Conservation (phyloP, 2,113 vertebrate species). For the Bungarus multicinctus region DNA sequence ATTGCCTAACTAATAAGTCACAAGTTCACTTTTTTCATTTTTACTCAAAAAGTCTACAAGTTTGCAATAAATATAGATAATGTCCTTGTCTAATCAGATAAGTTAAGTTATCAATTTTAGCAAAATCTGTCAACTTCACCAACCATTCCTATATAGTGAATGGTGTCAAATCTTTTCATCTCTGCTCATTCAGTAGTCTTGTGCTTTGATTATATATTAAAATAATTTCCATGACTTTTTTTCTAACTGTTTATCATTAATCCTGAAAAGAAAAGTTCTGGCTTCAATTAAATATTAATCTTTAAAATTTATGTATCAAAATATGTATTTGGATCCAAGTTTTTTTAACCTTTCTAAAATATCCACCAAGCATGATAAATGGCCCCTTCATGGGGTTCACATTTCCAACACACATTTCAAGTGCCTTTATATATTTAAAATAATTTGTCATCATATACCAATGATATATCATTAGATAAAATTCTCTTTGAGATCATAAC, state of each 20-base stretch:
- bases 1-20: background rate
- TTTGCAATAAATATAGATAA: background rate
- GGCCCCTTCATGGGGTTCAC: background rate
- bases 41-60: background rate
- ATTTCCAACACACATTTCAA: background rate
- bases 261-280: background rate
- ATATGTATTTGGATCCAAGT: background rate
- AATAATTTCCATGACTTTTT: background rate
- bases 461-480: background rate
- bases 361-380: background rate
- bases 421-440: background rate
- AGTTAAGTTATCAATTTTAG: background rate
- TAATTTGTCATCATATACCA: background rate
- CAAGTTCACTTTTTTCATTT: background rate
- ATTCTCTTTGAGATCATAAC: background rate
- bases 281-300: background rate
- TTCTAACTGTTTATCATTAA: background rate
- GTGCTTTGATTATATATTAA: background rate
- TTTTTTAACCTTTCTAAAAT: background rate
- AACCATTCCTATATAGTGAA: background rate
- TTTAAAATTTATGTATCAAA: background rate
- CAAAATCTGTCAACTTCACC: background rate
- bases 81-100: background rate
- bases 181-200: background rate
- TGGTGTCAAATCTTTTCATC: background rate